These are phyloP conservation scores for Aegithalos caudatus DNA, from an alignment of 2,113 vertebrate genomes.

Conservation along the genomic window DNA sequence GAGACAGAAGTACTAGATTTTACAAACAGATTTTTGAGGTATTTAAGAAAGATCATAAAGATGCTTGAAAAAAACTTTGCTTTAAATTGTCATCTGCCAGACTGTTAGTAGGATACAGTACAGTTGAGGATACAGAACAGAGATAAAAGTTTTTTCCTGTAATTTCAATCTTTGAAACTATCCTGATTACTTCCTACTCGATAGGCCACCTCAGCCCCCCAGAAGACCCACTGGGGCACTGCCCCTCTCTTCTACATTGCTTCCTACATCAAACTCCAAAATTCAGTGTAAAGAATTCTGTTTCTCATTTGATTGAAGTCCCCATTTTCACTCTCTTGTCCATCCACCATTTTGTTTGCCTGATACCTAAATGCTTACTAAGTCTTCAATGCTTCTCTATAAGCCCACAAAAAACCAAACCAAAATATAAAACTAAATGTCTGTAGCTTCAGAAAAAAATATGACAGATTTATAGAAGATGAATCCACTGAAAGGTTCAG, in stretches of 20 bases:
- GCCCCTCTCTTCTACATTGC: not conserved
- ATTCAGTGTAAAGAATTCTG: not conserved
- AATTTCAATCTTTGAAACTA: not conserved
- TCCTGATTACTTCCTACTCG: not conserved
- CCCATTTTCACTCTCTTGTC: not conserved
- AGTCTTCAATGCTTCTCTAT: not conserved
- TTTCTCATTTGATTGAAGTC: not conserved
- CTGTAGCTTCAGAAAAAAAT: not conserved
- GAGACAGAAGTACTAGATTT: not conserved
- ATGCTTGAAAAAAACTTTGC: not conserved
- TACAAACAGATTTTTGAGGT: not conserved
- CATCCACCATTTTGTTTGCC: not conserved
- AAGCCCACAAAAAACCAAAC: not conserved
- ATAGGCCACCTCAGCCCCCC: not conserved
- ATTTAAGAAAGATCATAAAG: not conserved
- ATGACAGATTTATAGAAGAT: not conserved
- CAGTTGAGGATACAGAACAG: not conserved
- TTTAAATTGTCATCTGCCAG: not conserved
- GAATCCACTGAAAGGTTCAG: not conserved
- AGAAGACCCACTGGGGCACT: not conserved
- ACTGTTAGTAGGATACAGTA: not conserved
- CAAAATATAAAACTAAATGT: not conserved
- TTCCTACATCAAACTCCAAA: not conserved
- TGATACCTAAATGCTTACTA: not conserved
- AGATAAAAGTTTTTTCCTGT: not conserved